Percentiles rank a stretch among this genome's conserved stretches.
Evolutionary conservation across 2,113 vertebrate species (phyloP).

Genomic region (human (Homo sapiens)): DNA sequence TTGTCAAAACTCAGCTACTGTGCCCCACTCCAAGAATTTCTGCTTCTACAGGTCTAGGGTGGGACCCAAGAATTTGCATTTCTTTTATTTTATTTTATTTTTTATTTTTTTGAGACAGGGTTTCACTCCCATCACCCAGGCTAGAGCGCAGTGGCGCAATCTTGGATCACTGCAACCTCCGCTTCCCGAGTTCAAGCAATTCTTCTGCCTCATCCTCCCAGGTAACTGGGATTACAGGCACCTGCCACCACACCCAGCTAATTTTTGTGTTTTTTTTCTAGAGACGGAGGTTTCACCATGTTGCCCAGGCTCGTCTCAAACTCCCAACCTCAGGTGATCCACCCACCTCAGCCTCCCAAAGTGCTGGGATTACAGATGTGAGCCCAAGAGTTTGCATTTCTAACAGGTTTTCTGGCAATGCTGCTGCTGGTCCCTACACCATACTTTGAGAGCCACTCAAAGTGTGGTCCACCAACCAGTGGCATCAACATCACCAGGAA

Average conservation of each 20-base stretch:
- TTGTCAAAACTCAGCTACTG: neutral
- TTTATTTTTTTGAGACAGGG: neutral
- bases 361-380: no score
- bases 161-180: neutral
- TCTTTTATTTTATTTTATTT: neutral
- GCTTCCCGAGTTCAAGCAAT: neutral
- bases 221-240: neutral
- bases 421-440: neutral
- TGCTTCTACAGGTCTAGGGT: neutral
- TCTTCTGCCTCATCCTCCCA: neutral
- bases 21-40: neutral
- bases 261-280: neutral
- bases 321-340: no score
- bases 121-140: neutral
- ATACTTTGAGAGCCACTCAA: neutral
- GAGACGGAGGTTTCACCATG: neutral
- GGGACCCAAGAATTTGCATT: neutral
- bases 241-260: neutral
- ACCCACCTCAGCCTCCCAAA: no score
- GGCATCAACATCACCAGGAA: neutral
- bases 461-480: neutral
- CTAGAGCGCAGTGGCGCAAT: neutral
- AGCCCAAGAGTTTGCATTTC: neutral
- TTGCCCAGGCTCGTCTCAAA: neutral
- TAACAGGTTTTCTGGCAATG: neutral